Evolutionary conservation across 2,888 invertebrate genomes (phyloP).

Genomic region (Linnaemya tessellans): DNA sequence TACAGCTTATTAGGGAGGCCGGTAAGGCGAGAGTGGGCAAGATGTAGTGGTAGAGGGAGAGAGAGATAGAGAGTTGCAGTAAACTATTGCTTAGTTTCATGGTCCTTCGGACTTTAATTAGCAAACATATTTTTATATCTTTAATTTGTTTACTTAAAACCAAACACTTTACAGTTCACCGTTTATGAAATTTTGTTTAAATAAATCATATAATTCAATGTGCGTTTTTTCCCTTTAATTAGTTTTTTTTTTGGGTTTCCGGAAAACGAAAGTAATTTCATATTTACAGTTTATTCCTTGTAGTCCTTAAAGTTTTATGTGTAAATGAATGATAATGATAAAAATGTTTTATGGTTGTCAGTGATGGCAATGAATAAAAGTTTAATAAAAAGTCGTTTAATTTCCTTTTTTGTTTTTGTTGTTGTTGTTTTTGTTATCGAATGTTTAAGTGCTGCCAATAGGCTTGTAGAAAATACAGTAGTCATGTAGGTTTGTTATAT

Average conservation of each 20-base stretch:
- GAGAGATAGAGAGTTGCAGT: no score
- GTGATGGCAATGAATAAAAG: constrained; percentile 12
- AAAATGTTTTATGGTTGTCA: constrained; percentile 26
- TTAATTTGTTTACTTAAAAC: not conserved
- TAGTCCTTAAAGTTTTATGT: constrained; percentile 38
- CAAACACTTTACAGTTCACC: constrained; percentile 3
- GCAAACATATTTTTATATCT: not conserved
- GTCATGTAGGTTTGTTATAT: constrained; percentile 30
- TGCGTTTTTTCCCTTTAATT: constrained; percentile 34
- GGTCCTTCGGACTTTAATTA: no score
- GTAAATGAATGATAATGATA: not conserved
- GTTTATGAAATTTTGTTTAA: not conserved
- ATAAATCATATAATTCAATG: constrained; percentile 74
- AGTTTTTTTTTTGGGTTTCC: not conserved
- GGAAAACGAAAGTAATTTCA: constrained; percentile 38
- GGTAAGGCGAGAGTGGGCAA: no score
- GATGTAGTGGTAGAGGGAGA: no score
- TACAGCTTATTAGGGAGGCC: no score
- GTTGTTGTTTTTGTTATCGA: constrained; percentile 31
- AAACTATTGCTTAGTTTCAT: no score
- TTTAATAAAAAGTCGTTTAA: constrained; percentile 30
- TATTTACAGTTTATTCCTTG: constrained; percentile 62
- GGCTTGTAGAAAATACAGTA: constrained; percentile 69
- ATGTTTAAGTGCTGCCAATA: constrained; percentile 68
- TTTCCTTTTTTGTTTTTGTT: constrained; percentile 9